These are phyloP conservation scores for Dipodomys merriami DNA, from an alignment of 2,113 vertebrate species.

Conservation along the genomic window DNA sequence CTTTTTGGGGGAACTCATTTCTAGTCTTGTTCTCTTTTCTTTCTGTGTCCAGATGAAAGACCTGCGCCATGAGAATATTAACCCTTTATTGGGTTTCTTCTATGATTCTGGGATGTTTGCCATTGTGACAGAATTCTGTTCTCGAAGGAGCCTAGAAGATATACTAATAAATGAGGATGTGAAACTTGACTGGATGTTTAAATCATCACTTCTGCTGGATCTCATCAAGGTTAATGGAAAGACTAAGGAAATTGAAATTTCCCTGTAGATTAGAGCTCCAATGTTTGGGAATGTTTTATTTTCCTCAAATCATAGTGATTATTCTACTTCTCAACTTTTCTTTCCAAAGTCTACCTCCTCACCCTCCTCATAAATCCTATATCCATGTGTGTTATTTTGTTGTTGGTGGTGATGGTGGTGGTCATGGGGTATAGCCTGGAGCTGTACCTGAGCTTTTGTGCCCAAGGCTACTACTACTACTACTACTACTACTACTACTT, in stretches of 20 bases:
- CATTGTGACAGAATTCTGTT: slow-evolving; percentile 94
- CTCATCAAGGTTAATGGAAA: slow-evolving; percentile 92
- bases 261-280: slow-evolving; percentile 32
- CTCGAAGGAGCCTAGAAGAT: slow-evolving; percentile 94
- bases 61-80: slow-evolving; percentile 94
- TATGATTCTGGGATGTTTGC: slow-evolving; percentile 91
- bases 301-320: slow-evolving; percentile 7
- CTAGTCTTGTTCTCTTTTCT: background rate
- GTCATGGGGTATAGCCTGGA: too few relatives aligned
- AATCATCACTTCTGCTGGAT: slow-evolving; percentile 94
- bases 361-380: background rate
- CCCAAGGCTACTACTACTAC: too few relatives aligned
- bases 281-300: slow-evolving; percentile 19
- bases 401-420: too few relatives aligned
- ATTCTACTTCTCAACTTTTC: background rate
- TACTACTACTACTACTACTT: too few relatives aligned
- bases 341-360: background rate
- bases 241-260: slow-evolving; percentile 35
- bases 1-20: background rate
- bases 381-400: background rate
- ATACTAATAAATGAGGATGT: slow-evolving; percentile 93
- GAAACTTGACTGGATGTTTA: slow-evolving; percentile 98
- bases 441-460: too few relatives aligned
- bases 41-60: slow-evolving; percentile 92
- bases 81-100: slow-evolving; percentile 94